Conservation (phyloP, 2,113 vertebrate genomes). For the Thryonomys swinderianus region DNA sequence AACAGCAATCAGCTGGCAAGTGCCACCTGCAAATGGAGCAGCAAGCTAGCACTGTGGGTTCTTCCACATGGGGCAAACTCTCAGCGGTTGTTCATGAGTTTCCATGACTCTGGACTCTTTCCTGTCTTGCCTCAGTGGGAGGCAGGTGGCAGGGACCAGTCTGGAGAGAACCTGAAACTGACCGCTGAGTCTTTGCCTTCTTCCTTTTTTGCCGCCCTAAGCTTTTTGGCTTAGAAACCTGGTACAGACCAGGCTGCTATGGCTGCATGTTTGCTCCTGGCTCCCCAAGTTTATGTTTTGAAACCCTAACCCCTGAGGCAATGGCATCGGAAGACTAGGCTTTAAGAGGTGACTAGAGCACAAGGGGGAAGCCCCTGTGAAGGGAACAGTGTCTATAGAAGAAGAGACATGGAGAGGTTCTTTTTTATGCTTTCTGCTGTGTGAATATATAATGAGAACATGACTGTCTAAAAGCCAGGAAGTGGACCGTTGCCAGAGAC, state of each 20-base stretch:
- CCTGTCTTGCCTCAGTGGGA: neutral
- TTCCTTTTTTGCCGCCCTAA: neutral
- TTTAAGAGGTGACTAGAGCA: no score
- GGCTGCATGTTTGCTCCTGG: neutral
- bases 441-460: neutral
- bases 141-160: neutral
- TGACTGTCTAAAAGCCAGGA: neutral
- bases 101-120: neutral
- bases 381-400: neutral
- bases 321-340: neutral
- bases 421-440: neutral
- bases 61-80: neutral
- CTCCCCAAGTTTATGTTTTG: neutral
- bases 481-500: neutral
- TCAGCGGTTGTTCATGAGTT: neutral
- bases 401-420: neutral
- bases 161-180: neutral
- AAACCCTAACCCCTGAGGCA: neutral
- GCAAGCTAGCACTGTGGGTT: neutral
- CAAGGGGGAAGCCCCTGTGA: no score
- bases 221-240: neutral
- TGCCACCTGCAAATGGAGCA: neutral
- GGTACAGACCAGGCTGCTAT: neutral
- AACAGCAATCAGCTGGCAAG: neutral
- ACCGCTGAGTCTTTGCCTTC: neutral